Evolutionary conservation across 2,888 invertebrate genomes (phyloP), one percentile per base, ranked within the genome.

Genomic region (Psylliodes chrysocephalus): DNA sequence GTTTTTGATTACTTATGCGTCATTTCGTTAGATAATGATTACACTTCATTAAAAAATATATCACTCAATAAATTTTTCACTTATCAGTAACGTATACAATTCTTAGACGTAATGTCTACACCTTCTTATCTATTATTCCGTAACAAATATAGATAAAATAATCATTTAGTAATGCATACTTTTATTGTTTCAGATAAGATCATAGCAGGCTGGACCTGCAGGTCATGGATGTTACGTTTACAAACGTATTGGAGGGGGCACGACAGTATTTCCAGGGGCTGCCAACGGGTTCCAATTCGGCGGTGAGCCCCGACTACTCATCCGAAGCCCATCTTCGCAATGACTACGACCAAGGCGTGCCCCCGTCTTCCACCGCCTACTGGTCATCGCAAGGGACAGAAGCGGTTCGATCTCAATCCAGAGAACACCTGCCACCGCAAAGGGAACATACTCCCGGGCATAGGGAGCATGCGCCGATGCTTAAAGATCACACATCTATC

Each of bases 211-310:
- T 66, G 53, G 65, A 73, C 78, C 81, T 81, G 81, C 82, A 84
- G 86, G 89, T 86, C 86, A 91, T 91, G 91, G 91, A 91, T 86
- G 89, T 88, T 83, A 87, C 88, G 84, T 87, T 86, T 85, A 90
- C 89, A 84, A 91, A 91, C 89, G 90, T 91, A 84, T 85, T 92
- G 88, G 91, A 91, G 88, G 91, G 91, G 84, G 90, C 90, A 82
- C 90, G 92, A 82, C 91, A 91, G 86, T 92, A 90, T 85, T 92
- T 91, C 83, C 90, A 91, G 87, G 91, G 91, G 81, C 85, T 92
- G 81, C 91, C 92, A 71, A 84, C 85, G 74, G 85, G 85, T 53
- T 72, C 82, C 15, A 77, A 78, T 64, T 78, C 82, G 18, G 74
- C 81, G 69, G 75, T 79, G 49, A 80, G 78, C 71, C 77, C 77